These are phyloP conservation scores for Archilochus colubris DNA, from an alignment of 2,113 vertebrate species.

Conservation along the genomic window DNA sequence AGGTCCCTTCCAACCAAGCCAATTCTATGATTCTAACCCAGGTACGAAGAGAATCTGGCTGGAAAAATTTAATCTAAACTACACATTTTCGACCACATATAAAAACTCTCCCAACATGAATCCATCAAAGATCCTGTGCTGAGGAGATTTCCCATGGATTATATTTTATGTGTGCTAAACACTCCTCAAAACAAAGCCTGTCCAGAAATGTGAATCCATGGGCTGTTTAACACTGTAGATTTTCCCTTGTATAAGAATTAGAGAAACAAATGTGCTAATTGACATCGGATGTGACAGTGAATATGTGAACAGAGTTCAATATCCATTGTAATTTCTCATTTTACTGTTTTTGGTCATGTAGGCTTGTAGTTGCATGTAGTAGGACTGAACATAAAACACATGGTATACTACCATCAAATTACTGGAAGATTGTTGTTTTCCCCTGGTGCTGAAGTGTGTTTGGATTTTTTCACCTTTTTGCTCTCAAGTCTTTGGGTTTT, in stretches of 20 bases:
- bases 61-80: background rate
- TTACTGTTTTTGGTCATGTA: background rate
- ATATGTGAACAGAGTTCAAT: conserved; percentile 48
- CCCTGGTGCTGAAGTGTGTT: background rate
- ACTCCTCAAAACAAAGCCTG: conserved; percentile 62
- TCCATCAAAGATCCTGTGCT: rapidly evolving
- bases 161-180: conserved; percentile 24
- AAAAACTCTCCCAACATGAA: background rate
- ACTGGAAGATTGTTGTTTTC: background rate
- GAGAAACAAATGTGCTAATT: conserved; percentile 57
- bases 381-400: background rate
- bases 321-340: conserved; percentile 61
- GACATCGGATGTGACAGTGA: background rate
- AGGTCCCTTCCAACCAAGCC: too few species aligned
- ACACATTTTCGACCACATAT: background rate
- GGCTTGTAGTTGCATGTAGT: background rate
- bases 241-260: conserved; percentile 72
- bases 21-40: background rate
- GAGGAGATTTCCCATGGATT: conserved; percentile 8
- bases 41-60: background rate
- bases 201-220: conserved; percentile 36
- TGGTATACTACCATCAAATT: rapidly evolving
- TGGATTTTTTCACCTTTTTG: conserved; percentile 24
- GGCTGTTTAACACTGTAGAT: conserved; percentile 65
- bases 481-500: background rate